Evolutionary conservation across 1,140 invertebrate genomes (phyloP).

Genomic region (Phenacoccus solenopsis): DNA sequence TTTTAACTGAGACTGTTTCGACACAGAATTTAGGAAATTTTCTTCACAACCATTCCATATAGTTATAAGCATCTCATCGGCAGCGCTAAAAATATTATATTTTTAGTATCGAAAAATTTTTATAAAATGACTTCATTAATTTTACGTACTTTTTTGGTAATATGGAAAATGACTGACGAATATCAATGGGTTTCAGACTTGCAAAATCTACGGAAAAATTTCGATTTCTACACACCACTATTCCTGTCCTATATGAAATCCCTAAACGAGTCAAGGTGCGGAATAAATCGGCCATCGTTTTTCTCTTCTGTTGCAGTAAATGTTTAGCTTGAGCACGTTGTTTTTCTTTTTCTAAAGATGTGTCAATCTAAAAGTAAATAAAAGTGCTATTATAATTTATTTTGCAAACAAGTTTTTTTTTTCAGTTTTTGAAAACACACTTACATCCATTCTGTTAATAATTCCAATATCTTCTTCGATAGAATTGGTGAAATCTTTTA

Average conservation of each 20-base stretch:
- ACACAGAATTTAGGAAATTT: slow-evolving; percentile 60
- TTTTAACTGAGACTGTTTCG: slow-evolving; percentile 51
- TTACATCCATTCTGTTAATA: neutral
- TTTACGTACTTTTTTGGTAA: slow-evolving; percentile 36
- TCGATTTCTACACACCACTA: slow-evolving; percentile 32
- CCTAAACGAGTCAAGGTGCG: slow-evolving; percentile 57
- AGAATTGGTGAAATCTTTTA: neutral
- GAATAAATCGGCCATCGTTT: slow-evolving; percentile 70
- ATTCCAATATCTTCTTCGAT: neutral
- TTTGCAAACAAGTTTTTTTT: neutral
- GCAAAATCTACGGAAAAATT: slow-evolving; percentile 29
- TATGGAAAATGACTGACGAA: slow-evolving; percentile 38
- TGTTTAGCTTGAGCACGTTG: slow-evolving; percentile 67
- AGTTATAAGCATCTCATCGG: slow-evolving; percentile 41
- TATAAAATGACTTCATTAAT: too few relatives aligned
- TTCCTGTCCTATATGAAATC: slow-evolving; percentile 65
- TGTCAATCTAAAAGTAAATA: slow-evolving; percentile 39
- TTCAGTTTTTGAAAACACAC: neutral
- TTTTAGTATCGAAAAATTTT: too few relatives aligned
- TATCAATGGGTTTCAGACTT: slow-evolving; percentile 45
- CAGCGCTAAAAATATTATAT: slow-evolving; percentile 33
- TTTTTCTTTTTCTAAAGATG: slow-evolving; percentile 49
- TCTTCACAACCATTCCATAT: slow-evolving; percentile 61
- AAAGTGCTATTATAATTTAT: neutral
- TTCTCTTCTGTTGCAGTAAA: slow-evolving; percentile 70